Evolutionary conservation across 2,113 vertebrate species (phyloP).

Genomic region (Tragelaphus strepsiceros): DNA sequence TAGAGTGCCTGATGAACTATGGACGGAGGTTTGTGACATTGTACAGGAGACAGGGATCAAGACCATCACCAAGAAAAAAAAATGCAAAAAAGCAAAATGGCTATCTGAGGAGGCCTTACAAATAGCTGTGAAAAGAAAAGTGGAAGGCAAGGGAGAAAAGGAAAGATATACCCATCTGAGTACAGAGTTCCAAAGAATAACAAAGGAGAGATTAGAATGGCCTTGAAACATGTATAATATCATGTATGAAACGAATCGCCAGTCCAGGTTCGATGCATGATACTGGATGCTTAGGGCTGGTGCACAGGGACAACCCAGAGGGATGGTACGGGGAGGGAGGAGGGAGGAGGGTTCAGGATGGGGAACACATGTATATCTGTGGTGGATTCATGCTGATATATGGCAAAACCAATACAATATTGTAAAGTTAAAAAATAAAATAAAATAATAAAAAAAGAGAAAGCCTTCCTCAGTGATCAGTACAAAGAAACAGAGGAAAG

Average conservation of each 20-base stretch:
- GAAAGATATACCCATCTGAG: neutral
- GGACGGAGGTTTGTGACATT: rapidly evolving
- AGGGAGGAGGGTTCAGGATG: no score
- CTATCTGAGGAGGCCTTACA: neutral
- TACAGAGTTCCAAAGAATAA: neutral
- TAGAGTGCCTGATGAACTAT: neutral
- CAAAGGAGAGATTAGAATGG: neutral
- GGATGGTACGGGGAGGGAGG: no score
- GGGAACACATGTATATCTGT: no score
- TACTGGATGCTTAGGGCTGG: no score
- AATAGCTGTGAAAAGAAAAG: neutral
- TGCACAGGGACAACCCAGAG: no score
- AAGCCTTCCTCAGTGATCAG: neutral
- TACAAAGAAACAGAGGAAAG: neutral
- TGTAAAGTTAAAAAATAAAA: no score
- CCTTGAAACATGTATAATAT: no score
- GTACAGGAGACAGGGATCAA: neutral
- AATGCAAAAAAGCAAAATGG: neutral
- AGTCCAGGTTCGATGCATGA: no score
- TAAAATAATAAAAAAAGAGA: no score
- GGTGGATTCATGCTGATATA: no score
- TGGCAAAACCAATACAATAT: no score
- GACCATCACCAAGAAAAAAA: neutral
- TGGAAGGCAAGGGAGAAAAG: neutral
- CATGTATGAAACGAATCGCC: no score